Conservation (phyloP, 2,888 invertebrate species). For the Epinotia demarniana region DNA sequence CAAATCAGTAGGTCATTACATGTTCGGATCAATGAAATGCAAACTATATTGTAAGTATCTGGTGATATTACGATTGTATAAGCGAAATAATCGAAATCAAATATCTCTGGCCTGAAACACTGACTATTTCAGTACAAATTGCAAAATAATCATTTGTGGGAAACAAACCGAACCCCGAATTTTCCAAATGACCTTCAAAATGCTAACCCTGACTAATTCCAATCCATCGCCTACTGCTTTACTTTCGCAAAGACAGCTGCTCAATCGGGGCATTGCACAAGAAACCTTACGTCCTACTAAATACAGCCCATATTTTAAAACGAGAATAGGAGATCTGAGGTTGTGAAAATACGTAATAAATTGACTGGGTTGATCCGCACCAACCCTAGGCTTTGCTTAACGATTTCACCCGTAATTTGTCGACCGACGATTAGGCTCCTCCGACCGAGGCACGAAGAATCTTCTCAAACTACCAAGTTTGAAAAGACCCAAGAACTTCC, state of each 20-base stretch:
- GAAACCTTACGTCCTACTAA: not conserved
- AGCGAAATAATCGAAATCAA: not conserved
- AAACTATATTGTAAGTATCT: not conserved
- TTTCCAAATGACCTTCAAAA: conserved; percentile 15
- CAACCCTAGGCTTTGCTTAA: conserved; percentile 24
- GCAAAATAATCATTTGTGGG: not conserved
- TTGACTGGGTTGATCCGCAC: conserved; percentile 13
- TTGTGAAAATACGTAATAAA: conserved; percentile 14
- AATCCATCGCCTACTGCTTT: conserved; percentile 28
- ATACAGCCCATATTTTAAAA: not conserved
- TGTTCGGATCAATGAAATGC: no score
- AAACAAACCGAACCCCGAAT: not conserved
- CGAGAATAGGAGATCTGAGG: not conserved
- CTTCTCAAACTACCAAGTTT: not conserved
- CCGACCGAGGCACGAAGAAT: not conserved
- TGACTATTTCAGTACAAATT: not conserved
- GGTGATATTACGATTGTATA: not conserved
- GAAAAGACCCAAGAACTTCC: not conserved
- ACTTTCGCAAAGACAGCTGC: conserved; percentile 1
- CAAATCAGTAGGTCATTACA: no score
- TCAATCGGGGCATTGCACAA: not conserved
- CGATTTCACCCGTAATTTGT: conserved; percentile 28
- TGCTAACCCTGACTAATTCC: conserved; percentile 16
- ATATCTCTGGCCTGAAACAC: not conserved
- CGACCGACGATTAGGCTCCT: conserved; percentile 10